Conservation (phyloP, 1,140 invertebrate species). For the Calephelis nemesis region DNA sequence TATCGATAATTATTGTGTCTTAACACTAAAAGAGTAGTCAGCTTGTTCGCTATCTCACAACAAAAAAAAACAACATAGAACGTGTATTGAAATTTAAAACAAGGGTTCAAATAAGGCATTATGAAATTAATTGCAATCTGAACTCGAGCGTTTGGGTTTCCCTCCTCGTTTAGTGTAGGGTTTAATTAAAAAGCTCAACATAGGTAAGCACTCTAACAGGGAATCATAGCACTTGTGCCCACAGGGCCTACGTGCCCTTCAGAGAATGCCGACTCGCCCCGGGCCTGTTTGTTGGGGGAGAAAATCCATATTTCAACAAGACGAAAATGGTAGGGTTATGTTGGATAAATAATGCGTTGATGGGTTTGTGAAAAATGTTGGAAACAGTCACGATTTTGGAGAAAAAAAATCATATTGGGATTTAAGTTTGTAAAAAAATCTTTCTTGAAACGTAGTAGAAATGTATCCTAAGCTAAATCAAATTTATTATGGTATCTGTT, state of each 20-base stretch:
- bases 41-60: too few species aligned
- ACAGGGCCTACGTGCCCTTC: background rate
- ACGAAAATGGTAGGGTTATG: background rate
- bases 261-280: constrained; percentile 4
- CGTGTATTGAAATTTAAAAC: background rate
- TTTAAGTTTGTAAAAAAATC: too few species aligned
- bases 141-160: constrained; percentile 1
- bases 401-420: too few species aligned
- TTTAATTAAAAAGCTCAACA: constrained; percentile 17
- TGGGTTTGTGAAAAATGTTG: too few species aligned
- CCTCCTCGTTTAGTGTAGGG: background rate
- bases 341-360: too few species aligned
- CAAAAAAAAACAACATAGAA: too few species aligned
- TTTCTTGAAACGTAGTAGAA: too few species aligned
- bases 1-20: background rate
- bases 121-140: constrained; percentile 9
- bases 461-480: too few species aligned
- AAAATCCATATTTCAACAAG: constrained; percentile 5
- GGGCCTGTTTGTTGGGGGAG: background rate
- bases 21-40: background rate
- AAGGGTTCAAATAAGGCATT: background rate
- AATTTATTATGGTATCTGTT: too few species aligned
- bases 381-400: too few species aligned
- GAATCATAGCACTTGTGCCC: background rate
- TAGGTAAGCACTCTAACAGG: constrained; percentile 9